A percentile compares a stretch with the other conserved stretches of the same genome.
phyloP scores from a whole-genome alignment of 92 coral and sea anemone genomes.

The Palythoa heliodiscus region DNA sequence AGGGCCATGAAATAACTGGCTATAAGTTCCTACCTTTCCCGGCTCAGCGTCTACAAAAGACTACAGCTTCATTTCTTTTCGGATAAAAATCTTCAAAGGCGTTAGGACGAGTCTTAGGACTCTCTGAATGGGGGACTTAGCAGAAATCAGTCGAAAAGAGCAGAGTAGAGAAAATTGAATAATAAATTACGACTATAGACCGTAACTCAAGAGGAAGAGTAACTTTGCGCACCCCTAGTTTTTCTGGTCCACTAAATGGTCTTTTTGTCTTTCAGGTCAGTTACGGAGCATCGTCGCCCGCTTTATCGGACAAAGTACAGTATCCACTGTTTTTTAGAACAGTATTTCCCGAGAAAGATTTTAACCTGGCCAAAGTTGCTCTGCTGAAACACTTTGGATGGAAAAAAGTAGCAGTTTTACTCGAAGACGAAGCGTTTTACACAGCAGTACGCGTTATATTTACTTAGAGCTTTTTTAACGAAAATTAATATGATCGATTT shows the following conservation, averaged over 20 bases:
- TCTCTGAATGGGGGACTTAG: too few relatives aligned
- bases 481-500: too few relatives aligned
- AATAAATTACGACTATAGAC: too few relatives aligned
- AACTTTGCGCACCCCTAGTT: background rate
- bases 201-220: too few relatives aligned
- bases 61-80: too few relatives aligned
- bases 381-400: slow-evolving; percentile 53
- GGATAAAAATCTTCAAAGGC: too few relatives aligned
- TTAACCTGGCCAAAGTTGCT: slow-evolving; percentile 49
- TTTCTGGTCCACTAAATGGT: background rate
- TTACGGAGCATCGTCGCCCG: slow-evolving; percentile 60
- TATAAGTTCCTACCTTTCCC: too few relatives aligned
- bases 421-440: slow-evolving; percentile 58
- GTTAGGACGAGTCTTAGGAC: too few relatives aligned
- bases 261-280: slow-evolving; percentile 40
- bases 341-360: slow-evolving; percentile 53
- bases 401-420: slow-evolving; percentile 57
- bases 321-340: slow-evolving; percentile 71
- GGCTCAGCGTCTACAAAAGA: too few relatives aligned
- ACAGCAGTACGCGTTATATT: slow-evolving; percentile 52
- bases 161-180: too few relatives aligned
- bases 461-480: background rate
- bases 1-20: too few relatives aligned
- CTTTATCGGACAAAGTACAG: slow-evolving; percentile 50
- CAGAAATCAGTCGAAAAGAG: too few relatives aligned